Percentiles rank a stretch among this genome's conserved stretches.
These are phyloP conservation scores for Reinhardtius hippoglossoides DNA, from an alignment of 2,113 vertebrate species.

Conservation along the genomic window DNA sequence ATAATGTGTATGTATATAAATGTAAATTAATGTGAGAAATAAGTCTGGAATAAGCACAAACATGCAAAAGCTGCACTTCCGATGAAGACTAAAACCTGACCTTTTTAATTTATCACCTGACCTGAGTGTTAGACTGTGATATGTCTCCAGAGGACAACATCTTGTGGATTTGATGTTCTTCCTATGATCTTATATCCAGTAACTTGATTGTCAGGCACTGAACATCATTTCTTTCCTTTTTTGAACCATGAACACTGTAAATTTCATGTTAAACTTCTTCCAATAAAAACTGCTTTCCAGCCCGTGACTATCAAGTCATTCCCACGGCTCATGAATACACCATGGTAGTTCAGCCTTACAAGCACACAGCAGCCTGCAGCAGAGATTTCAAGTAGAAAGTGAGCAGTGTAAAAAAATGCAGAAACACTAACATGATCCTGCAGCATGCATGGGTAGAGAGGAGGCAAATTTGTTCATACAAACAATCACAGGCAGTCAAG, in stretches of 20 bases:
- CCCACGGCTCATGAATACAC: slow-evolving; percentile 20
- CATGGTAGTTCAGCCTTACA: slow-evolving; percentile 16
- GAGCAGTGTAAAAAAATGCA: slow-evolving; percentile 15
- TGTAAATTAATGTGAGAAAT: too few species aligned
- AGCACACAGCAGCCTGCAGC: slow-evolving; percentile 34
- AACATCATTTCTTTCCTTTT: not conserved
- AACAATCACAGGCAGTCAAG: slow-evolving; percentile 15
- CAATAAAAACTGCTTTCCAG: slow-evolving; percentile 23
- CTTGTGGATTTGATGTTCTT: too few species aligned
- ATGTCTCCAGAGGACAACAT: too few species aligned
- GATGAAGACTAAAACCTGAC: too few species aligned
- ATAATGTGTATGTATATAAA: too few species aligned
- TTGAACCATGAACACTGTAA: not conserved
- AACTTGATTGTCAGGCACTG: not conserved
- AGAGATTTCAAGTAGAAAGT: slow-evolving; percentile 37
- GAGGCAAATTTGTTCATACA: slow-evolving; percentile 19
- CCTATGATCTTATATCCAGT: not conserved
- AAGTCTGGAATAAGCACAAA: too few species aligned
- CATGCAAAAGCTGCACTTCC: too few species aligned
- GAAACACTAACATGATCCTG: slow-evolving; percentile 7
- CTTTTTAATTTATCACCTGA: too few species aligned
- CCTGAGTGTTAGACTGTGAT: too few species aligned
- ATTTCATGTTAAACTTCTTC: slow-evolving; percentile 14
- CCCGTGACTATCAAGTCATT: slow-evolving; percentile 32
- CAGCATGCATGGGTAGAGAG: slow-evolving; percentile 16